Conservation (phyloP, 2,113 vertebrate genomes). For the Sclerurus mexicanus region DNA sequence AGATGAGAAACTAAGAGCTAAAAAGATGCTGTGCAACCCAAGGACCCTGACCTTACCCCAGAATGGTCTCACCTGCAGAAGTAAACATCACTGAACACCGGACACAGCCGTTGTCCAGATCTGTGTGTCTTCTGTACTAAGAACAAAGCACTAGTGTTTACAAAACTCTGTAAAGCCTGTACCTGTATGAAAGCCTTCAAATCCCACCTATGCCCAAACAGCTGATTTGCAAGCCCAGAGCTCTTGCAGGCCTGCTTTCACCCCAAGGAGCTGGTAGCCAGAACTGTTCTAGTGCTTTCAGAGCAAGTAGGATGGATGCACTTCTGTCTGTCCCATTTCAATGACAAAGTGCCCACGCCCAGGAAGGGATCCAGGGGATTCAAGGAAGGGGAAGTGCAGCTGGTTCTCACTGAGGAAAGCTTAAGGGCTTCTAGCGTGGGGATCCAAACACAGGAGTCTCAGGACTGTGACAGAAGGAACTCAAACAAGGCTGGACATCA, state of each 20-base stretch:
- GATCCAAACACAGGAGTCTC: not conserved
- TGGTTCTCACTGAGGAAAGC: not conserved
- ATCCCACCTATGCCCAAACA: not conserved
- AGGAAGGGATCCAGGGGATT: not conserved
- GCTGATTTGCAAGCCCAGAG: not conserved
- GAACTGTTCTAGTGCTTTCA: not conserved
- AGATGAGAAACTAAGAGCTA: not conserved
- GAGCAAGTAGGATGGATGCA: not conserved
- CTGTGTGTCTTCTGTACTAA: not conserved
- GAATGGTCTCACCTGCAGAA: not conserved
- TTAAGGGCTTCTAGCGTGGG: not conserved
- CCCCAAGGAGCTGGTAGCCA: fast-evolving
- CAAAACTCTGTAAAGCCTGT: not conserved
- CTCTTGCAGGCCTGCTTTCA: not conserved
- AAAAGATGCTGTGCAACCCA: not conserved
- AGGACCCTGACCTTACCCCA: not conserved
- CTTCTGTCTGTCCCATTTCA: not conserved
- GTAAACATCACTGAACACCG: not conserved
- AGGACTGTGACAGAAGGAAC: not conserved
- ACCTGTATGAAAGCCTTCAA: not conserved
- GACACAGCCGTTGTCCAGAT: not conserved
- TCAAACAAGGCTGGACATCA: not conserved
- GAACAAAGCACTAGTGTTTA: not conserved
- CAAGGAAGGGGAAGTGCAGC: not conserved
- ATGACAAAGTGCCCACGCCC: not conserved